These are phyloP conservation scores for Drosophila mojavensis DNA, from an alignment of 1,140 invertebrate genomes.

Conservation along the genomic window DNA sequence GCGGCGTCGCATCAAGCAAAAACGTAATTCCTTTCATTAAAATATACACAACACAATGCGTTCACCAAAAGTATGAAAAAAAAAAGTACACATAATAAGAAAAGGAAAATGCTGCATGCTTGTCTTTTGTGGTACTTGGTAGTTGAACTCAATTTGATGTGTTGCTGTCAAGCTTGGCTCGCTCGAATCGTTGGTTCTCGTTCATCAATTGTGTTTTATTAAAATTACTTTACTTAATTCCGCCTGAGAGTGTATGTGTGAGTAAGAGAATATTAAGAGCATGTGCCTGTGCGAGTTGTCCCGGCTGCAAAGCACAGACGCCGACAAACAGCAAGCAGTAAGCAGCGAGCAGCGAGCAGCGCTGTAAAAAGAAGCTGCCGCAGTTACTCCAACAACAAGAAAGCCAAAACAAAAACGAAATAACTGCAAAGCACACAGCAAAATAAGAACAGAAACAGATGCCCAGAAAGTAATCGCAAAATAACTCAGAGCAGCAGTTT, in stretches of 20 bases:
- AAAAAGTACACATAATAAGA: conserved; percentile 9
- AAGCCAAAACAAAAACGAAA: conserved; percentile 11
- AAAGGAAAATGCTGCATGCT: conserved; percentile 35
- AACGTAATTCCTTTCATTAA: conserved; percentile 52
- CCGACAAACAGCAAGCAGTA: neutral
- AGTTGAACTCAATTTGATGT: conserved; percentile 35
- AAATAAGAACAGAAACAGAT: neutral
- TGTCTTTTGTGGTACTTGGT: conserved; percentile 16
- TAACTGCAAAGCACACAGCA: conserved; percentile 11
- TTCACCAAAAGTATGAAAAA: conserved; percentile 9
- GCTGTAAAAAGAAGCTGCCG: conserved; percentile 29
- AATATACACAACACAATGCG: neutral
- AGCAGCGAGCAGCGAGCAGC: neutral
- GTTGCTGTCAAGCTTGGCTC: conserved; percentile 25
- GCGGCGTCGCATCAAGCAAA: conserved; percentile 43
- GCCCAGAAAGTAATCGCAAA: neutral
- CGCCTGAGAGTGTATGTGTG: conserved; percentile 2
- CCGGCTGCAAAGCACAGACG: conserved; percentile 26
- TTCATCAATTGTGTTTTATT: conserved; percentile 70
- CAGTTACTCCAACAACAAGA: conserved; percentile 19
- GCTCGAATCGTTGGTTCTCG: conserved; percentile 24
- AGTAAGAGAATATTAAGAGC: conserved; percentile 4
- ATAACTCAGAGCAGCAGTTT: neutral
- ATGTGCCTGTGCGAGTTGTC: conserved; percentile 16
- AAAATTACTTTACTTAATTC: conserved; percentile 68